Evolutionary conservation across 2,113 vertebrate species (phyloP), one percentile per base, ranked within the genome.

Genomic region (Cercocebus atys): DNA sequence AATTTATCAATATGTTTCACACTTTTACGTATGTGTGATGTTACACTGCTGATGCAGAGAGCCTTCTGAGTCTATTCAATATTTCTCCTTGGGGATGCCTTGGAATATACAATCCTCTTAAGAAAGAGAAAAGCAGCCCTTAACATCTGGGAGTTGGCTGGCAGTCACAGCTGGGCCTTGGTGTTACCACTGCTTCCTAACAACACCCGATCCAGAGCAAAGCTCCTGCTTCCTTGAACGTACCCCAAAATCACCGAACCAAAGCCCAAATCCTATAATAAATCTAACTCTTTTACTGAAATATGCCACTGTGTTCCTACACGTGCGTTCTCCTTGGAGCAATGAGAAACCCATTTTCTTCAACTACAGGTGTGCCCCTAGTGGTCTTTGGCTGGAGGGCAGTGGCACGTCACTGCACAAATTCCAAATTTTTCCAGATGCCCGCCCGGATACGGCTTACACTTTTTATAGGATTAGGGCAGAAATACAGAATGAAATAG

Each of bases 41-140:
- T 96, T 85, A 85, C 76, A 87, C 84, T 95, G 87, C 80, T 86
- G 38, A 86, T 30, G 45, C 32, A 78, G 81, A 78, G 81, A 94
- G 50, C 45, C 88, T 96, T 97, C 81, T 80, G 59, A 78, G 38
- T 82, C 47, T 68, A 72, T 16, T 90, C 27, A 85, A 14, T 83
- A 75, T 82, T 97, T 93, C 72, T 95, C 72, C 27, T 27, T 89
- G 20, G 40, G 78, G 38, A 40, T 88, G 25, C 32, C 72, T 94
- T 78, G 76, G 57, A 94, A 95, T 38, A 88, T 22, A 85, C 47
- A 85, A 57, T 72, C 87, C 72, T 91, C 88, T 64, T 27, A 50
- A 90, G 75, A 95, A 94, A 55, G 32, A 91, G 57, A 95, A 97
- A 97, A 97, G 78, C 30, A 88, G 52, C 8, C 35, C 55, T 92